Evolutionary conservation across 2,888 invertebrate genomes (phyloP).

Genomic region (Melanostoma scalare): DNA sequence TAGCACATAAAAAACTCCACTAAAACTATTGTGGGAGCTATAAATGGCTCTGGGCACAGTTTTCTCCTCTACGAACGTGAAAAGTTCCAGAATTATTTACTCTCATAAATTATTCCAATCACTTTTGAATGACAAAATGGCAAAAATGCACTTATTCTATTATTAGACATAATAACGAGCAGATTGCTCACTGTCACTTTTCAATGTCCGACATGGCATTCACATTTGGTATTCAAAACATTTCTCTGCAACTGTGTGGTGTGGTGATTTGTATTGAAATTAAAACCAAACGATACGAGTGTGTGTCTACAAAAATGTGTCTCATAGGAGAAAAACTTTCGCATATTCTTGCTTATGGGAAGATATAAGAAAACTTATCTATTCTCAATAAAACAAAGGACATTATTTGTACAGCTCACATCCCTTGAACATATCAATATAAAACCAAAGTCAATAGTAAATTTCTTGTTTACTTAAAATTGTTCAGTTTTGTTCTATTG

Average conservation of each 20-base stretch:
- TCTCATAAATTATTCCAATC: too few relatives aligned
- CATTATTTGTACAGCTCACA: slow-evolving; percentile 22
- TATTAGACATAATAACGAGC: slow-evolving; percentile 22
- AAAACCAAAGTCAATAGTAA: slow-evolving; percentile 68
- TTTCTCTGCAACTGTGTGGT: slow-evolving; percentile 16
- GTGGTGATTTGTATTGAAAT: slow-evolving; percentile 32
- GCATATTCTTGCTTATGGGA: slow-evolving; percentile 23
- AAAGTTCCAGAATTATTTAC: too few relatives aligned
- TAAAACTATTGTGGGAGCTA: too few relatives aligned
- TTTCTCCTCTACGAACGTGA: too few relatives aligned
- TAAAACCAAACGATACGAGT: slow-evolving; percentile 25
- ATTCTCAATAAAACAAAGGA: slow-evolving; percentile 7
- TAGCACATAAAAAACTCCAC: too few relatives aligned
- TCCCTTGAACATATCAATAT: slow-evolving; percentile 53
- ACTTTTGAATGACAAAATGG: too few relatives aligned
- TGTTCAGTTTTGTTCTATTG: slow-evolving; percentile 66
- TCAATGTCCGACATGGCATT: background rate
- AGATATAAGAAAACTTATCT: slow-evolving; percentile 5
- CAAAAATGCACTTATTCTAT: background rate
- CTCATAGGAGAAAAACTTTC: slow-evolving; percentile 13
- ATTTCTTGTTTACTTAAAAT: slow-evolving; percentile 72
- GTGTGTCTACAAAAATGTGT: background rate
- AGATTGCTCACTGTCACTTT: background rate
- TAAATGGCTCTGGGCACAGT: too few relatives aligned
- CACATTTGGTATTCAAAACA: slow-evolving; percentile 30